Percentiles rank a stretch among this genome's conserved stretches.
Conservation (phyloP, 2,113 vertebrate species). For the Alosa alosa region DNA sequence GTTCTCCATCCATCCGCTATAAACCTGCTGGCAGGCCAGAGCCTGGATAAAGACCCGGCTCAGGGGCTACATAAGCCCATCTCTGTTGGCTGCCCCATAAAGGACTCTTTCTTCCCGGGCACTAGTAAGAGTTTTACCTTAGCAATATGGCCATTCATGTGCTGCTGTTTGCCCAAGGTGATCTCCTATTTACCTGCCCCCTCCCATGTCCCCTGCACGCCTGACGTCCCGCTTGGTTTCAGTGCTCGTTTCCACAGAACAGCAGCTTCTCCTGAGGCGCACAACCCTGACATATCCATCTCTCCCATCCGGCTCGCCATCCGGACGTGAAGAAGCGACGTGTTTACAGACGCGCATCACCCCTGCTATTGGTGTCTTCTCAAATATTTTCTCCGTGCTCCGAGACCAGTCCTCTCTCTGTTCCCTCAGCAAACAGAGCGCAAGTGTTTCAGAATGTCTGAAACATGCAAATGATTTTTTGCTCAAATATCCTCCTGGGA, state of each 20-base stretch:
- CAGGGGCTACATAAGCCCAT: slow-evolving; percentile 50
- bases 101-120: slow-evolving; percentile 61
- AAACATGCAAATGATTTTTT: not conserved
- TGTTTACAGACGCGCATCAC: not conserved
- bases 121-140: slow-evolving; percentile 47
- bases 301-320: not conserved
- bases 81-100: slow-evolving; percentile 66
- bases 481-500: not conserved
- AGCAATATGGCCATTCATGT: slow-evolving; percentile 59
- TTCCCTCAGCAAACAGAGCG: not conserved
- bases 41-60: not conserved
- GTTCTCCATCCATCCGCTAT: not conserved
- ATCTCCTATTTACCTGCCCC: slow-evolving; percentile 50
- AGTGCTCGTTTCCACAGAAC: not conserved
- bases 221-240: not conserved
- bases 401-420: not conserved
- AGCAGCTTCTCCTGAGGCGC: not conserved
- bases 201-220: not conserved
- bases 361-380: not conserved
- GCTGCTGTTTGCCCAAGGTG: slow-evolving; percentile 60
- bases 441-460: not conserved
- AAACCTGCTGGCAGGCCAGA: not conserved
- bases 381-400: not conserved
- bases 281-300: not conserved
- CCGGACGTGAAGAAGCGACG: not conserved